Conservation (phyloP, 23 tunicate genomes). For the Styela clava region DNA sequence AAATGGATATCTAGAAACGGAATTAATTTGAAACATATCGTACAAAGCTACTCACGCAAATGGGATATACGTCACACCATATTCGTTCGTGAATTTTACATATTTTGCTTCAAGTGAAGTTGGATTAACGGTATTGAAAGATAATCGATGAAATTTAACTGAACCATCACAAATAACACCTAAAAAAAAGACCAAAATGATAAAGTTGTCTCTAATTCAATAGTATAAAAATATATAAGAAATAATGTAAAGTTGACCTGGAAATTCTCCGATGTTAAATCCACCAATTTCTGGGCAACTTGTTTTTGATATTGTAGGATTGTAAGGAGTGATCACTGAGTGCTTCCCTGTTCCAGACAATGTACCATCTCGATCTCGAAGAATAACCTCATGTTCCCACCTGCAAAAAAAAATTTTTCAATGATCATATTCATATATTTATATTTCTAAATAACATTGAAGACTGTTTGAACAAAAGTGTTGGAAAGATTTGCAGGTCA, state of each 20-base stretch:
- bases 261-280: conserved; percentile 14
- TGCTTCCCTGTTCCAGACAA: conserved; percentile 21
- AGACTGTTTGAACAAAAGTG: no score
- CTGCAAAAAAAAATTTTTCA: conserved; percentile 5
- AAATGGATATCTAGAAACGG: no score
- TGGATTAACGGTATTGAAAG: conserved; percentile 35
- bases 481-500: no score
- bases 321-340: conserved; percentile 18
- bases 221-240: neutral
- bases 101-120: conserved; percentile 34
- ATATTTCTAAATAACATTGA: no score
- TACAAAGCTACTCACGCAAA: conserved; percentile 37
- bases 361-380: conserved; percentile 41
- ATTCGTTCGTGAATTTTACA: conserved; percentile 10
- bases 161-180: conserved; percentile 27
- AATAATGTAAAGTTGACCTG: conserved; percentile 7
- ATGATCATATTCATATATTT: neutral
- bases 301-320: conserved; percentile 31
- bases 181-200: neutral
- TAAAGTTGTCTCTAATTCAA: neutral
- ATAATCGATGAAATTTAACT: conserved; percentile 35
- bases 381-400: conserved; percentile 49
- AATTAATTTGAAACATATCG: no score
- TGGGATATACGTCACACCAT: conserved; percentile 16
- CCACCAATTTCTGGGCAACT: conserved; percentile 8